Evolutionary conservation across 1,140 invertebrate genomes (phyloP), one percentile per base, ranked within the genome.

Genomic region (Apis dorsata): DNA sequence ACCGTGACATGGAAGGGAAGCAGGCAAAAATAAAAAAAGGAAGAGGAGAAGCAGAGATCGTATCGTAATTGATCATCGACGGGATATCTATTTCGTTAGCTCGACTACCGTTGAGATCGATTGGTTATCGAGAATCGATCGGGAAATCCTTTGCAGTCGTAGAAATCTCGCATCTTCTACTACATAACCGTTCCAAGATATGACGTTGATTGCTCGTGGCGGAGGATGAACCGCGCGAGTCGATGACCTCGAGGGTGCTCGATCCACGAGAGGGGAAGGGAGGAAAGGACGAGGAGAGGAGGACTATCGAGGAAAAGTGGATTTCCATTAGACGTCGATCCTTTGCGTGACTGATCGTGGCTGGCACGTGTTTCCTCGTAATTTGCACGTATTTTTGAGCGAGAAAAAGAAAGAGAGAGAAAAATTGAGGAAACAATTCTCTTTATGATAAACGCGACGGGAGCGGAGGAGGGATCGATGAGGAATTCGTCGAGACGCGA

Each of bases 171-270:
- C 34, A 44, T 44, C 75, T 79, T 68, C 63, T 57, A 72, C 55
- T 74, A 71, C 74, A 49, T 85, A 72, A 59, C 62, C 72, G 87
- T 77, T 89, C 87, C 89, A 83, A 89, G 88, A 87, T 89, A 89
- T 88, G 87, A 89, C 87, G 88, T 89, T 89, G 88, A 89, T 89
- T 89, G 87, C 88, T 79, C 80, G 85, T 79, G 85, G 78, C 69
- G 73, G 59, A 84, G 87, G 87, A 87, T 89, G 85, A 86, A 89
- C 88, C 78, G 57, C 55, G 57, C 75, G 80, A 65, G 87, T 88
- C 87, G 79, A 88, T 53, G 87, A 88, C 83, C 87, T 66, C 73
- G 53, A 72, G 73, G 79, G 68, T 76, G 82, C 68, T 73, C 80
- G 85, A 86, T 74, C 78, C 74, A 73, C 49, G 72, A 79, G 62